These are phyloP conservation scores for Delia radicum DNA, from an alignment of 1,140 invertebrate species.

Conservation along the genomic window DNA sequence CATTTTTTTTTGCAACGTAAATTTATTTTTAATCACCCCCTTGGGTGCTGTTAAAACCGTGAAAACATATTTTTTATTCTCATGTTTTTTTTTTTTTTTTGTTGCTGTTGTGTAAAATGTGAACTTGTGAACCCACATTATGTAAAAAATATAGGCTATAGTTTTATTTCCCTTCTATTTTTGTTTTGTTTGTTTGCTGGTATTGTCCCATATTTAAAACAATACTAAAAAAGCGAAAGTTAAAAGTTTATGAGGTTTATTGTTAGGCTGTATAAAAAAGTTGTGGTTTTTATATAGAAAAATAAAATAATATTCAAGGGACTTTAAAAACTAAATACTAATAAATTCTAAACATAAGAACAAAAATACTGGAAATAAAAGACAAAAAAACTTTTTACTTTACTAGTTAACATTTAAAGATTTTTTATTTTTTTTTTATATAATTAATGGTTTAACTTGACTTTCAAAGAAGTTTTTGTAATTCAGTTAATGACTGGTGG, in stretches of 20 bases:
- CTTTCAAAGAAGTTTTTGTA: too few relatives aligned
- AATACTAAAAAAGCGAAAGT: background rate
- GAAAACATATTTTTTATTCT: background rate
- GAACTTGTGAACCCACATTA: background rate
- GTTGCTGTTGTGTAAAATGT: background rate
- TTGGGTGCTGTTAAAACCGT: background rate
- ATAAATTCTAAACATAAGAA: background rate
- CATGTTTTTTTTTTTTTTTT: background rate
- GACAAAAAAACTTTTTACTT: background rate
- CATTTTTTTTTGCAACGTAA: background rate
- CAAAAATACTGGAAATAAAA: background rate
- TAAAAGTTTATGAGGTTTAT: background rate
- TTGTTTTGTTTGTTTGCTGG: too few relatives aligned
- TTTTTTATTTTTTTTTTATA: too few relatives aligned
- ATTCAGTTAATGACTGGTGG: too few relatives aligned
- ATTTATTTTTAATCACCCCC: conserved; percentile 1
- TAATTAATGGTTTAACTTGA: too few relatives aligned
- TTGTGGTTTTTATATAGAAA: too few relatives aligned
- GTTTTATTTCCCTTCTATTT: background rate
- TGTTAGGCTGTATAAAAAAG: background rate
- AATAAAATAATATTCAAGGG: background rate
- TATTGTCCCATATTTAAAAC: background rate
- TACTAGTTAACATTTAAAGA: background rate
- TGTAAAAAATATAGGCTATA: background rate
- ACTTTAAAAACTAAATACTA: background rate